A percentile compares a stretch with the other conserved stretches of the same genome.
These are phyloP conservation scores for Acrocyrtus sp. DNA, from an alignment of 2,888 invertebrate species.

Conservation along the genomic window DNA sequence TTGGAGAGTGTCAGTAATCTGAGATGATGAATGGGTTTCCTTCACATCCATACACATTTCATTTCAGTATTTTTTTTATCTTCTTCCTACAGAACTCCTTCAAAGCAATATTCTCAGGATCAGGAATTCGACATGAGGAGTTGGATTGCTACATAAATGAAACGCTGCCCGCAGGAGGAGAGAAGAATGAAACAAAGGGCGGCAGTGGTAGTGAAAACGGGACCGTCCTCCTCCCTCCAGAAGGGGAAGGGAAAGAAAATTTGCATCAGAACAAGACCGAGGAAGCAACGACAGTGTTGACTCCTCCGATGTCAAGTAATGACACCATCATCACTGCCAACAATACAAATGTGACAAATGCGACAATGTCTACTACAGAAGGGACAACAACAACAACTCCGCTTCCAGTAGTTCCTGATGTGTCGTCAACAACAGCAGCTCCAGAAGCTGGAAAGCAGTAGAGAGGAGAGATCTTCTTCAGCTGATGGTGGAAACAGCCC, in stretches of 20 bases:
- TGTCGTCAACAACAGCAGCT: no score
- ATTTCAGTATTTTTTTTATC: no score
- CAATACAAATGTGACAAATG: constrained; percentile 16
- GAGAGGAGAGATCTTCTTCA: neutral
- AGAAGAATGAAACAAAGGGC: neutral
- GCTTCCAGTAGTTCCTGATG: no score
- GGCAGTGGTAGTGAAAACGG: neutral
- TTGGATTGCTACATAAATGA: neutral
- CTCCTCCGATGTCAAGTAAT: constrained; percentile 22
- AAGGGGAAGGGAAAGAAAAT: no score
- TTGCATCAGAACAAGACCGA: no score
- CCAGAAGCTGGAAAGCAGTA: no score
- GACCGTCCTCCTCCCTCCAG: no score
- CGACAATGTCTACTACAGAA: constrained; percentile 13
- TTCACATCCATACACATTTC: neutral
- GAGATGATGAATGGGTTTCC: constrained; percentile 20
- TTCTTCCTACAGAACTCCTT: constrained; percentile 22
- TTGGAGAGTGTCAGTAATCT: constrained; percentile 5
- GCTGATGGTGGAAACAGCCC: neutral
- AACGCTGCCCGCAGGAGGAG: neutral
- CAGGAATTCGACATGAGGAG: constrained; percentile 6
- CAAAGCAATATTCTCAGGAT: constrained; percentile 21
- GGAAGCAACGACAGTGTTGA: neutral
- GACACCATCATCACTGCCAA: constrained; percentile 32
- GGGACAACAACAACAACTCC: constrained; percentile 1